phyloP scores from a whole-genome alignment of 2,113 vertebrate genomes.

The Caracal caracal region DNA sequence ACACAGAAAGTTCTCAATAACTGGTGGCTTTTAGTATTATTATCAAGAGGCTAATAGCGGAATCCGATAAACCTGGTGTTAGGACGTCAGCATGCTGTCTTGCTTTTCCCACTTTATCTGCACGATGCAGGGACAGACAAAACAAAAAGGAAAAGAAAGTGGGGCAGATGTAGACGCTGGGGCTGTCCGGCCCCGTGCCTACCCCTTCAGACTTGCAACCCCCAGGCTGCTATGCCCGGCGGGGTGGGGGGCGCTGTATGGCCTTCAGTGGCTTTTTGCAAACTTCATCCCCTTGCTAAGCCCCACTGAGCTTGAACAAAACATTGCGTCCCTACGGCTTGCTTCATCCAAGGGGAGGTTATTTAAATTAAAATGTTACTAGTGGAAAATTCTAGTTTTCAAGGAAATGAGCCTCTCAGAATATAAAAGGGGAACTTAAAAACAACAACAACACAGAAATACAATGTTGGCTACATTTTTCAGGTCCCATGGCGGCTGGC shows the following conservation, averaged over 20 bases:
- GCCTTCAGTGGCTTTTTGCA: no score
- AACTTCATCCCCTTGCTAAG: not conserved
- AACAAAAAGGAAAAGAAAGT: not conserved
- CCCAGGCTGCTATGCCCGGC: not conserved
- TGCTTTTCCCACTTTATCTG: fast-evolving
- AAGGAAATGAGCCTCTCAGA: not conserved
- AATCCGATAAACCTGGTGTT: not conserved
- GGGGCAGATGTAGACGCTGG: fast-evolving
- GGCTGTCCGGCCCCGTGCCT: not conserved
- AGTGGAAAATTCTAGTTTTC: not conserved
- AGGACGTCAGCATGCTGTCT: not conserved
- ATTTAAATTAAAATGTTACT: not conserved
- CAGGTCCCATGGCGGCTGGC: not conserved
- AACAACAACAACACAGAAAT: not conserved
- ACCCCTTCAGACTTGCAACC: fast-evolving
- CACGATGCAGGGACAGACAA: not conserved
- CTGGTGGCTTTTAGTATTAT: not conserved
- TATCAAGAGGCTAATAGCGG: not conserved
- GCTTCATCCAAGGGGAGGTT: not conserved
- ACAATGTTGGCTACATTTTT: not conserved
- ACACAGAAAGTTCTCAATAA: not conserved
- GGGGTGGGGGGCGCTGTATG: fast-evolving
- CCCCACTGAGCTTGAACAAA: not conserved
- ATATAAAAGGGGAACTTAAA: not conserved
- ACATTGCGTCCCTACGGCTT: not conserved